A percentile compares a stretch with the other conserved stretches of the same genome.
Conservation (phyloP, 2,888 invertebrate species). For the Papilio protenor region DNA sequence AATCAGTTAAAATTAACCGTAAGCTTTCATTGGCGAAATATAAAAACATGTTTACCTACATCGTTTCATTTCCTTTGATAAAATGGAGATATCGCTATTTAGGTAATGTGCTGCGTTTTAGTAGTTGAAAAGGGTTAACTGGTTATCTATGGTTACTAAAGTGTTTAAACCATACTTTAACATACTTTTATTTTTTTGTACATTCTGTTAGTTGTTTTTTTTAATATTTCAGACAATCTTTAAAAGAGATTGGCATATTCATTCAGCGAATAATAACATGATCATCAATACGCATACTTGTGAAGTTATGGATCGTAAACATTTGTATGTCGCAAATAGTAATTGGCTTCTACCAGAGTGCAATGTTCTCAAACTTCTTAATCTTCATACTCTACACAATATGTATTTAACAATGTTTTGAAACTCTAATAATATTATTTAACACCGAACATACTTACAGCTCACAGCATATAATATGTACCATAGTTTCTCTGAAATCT, state of each 20-base stretch:
- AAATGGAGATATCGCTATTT: not conserved
- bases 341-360: not conserved
- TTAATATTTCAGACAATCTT: not conserved
- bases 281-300: not conserved
- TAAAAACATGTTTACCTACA: not conserved
- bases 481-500: no score
- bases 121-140: not conserved
- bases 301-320: constrained; percentile 16
- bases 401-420: not conserved
- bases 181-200: not conserved
- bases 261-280: not conserved
- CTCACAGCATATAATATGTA: not conserved
- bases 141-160: not conserved
- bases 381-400: not conserved
- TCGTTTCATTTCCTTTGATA: not conserved
- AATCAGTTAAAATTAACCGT: not conserved
- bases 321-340: constrained; percentile 7
- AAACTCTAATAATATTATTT: not conserved
- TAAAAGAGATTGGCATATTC: not conserved
- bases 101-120: not conserved
- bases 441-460: not conserved
- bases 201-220: not conserved
- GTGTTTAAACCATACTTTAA: not conserved
- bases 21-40: not conserved
- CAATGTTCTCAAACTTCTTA: not conserved